Evolutionary conservation across 2,888 invertebrate species (phyloP), one percentile per base, ranked within the genome.

Genomic region (Sphinx pinastri): DNA sequence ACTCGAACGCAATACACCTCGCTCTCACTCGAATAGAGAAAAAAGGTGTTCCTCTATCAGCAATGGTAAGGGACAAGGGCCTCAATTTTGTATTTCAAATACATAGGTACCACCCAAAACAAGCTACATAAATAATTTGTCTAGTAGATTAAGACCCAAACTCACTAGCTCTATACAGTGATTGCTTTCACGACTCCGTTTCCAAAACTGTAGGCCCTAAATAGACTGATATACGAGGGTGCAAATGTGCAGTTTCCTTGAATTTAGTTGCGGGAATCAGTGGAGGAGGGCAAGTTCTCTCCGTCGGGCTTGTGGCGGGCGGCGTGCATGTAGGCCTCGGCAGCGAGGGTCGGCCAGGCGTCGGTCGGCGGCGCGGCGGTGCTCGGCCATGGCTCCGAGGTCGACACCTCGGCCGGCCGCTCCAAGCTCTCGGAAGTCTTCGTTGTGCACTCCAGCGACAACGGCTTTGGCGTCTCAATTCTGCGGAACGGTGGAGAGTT

Each of bases 271-370:
- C 94, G 92, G 0, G 93, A 82, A 77, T 94, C 93, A 0, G 94
- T 94, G 16, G 94, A 94, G 25, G 94, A 94, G 0, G 94, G 94
- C 66, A 93, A 78, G 76, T 92, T 93, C 76, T 94, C 94, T 25
- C 93, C 93, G 59, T 94, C 94, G 68, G 90, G 79, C 85, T 94
- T 94, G 81, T 94, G 93, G 73, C 92, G 88, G 0, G 88, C 73
- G 6, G 90, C 90, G 72, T 93, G 93, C 11, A 92, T 84, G 79
- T 93, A 93, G 57, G 92, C 88, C 75, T 92, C 93, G 2, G 92
- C 88, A 13, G 89, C 86, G 54, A 92, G 84, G 11, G 88, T 79
- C 2, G 91, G 91, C 92, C 92, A 92, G 60, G 86, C 72, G 77
- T 88, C 88, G 19, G 79, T 81, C 72, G 66, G 76, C 71, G 76